Base-by-base conservation (phyloP, 2,888 invertebrate genomes). In the Pristionchus fissidentatus region DNA sequence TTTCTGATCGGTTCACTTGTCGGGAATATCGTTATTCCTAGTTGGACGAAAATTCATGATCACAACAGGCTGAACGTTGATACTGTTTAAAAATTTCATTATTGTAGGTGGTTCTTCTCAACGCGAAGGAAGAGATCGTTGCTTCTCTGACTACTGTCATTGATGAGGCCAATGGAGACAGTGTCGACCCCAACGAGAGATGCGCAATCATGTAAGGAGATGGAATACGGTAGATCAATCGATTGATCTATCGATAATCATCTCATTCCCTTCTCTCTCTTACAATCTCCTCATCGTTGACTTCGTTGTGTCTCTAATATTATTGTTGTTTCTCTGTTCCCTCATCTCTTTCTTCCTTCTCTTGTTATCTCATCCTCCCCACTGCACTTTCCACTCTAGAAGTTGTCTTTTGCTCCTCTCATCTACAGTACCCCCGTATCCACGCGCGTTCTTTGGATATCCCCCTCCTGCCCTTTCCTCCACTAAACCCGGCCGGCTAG, bases 151-250 rank as follows among this genome's bases (percentile, higher is more conserved):
- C 38, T 29, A 55, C 41, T n/a, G 57, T 55, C 29, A 26, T 35
- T 13, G 26, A 32, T 19, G 66, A 66, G 32, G 66, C 55, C 55
- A 55, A 43, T 22, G 60, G 80, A 60, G 80, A 80, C 32, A 43
- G 60, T 3, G 41, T 85, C 86, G 89, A 90, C 79, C 87, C 89
- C 29, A 87, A 89, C 55, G 89, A 91, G 80, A 86, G 90, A 52
- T 91, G 91, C 85, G 84, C 87, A 26, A 87, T 91, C 83, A 91
- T 91, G 91, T 91, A 90, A 87, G 78, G n/a, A n/a, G 66, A 38
- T 10, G 66, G 35, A 66, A 15, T 15, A 4, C 13, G 38, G 35
- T 38, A 19, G 38, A n/a, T 66, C 41, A 19, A 49, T 55, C 55
- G 55, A 13, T 55, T 35, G 41, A 78, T 55, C 19, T 26, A 38